Base-by-base conservation (phyloP, 2,113 vertebrate species). In the Trogon melanurus region DNA sequence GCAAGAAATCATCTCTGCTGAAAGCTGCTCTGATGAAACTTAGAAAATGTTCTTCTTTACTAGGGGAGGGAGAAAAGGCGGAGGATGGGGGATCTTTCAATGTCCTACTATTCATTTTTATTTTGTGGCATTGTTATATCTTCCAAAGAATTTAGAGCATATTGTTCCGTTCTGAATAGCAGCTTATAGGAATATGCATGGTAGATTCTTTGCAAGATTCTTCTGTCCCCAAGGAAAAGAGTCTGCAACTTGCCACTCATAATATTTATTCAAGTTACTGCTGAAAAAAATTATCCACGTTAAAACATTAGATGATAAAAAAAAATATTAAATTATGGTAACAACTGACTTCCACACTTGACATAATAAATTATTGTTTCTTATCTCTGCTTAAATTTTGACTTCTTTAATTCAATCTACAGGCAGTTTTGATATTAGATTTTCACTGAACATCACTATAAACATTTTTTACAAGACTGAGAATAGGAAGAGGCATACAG, bases 1-100 rank as follows among this genome's bases (percentile, higher is more conserved):
- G 95, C 91, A 95, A 97, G 97, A 97, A 97, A 97, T 97, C 96
- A 98, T 91, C 85, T 95, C 95, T 94, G 86, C 74, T 94, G 91
- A 91, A 93, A 97, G 93, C 53, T 93, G 85, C 91, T 93, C 54
- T 85, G 90, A 97, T 97, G 94, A 96, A 97, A 97, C 53, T 66
- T 93, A 86, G 81, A 90, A 95, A 96, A 94, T 74, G 38, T 81
- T 94, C 94, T 75, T 72, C 48, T 97, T 97, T 96, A 88, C 65
- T 30, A 7, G 44, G 64, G 74, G 51, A 92, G 32, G 56, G 72
- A 81, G 29, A 61, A 92, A 61, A 92, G 25, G 15, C 3, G 3
- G 18, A n/a, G 5, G 19, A n/a, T 30, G 51, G 30, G 67, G 79
- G 38, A 93, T 93, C 62, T 90, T 96, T 93, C 85, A 70, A 8